Percentiles rank a stretch among this genome's conserved stretches.
Evolutionary conservation across 1,140 invertebrate species (phyloP).

Genomic region (Listronotus oregonensis): DNA sequence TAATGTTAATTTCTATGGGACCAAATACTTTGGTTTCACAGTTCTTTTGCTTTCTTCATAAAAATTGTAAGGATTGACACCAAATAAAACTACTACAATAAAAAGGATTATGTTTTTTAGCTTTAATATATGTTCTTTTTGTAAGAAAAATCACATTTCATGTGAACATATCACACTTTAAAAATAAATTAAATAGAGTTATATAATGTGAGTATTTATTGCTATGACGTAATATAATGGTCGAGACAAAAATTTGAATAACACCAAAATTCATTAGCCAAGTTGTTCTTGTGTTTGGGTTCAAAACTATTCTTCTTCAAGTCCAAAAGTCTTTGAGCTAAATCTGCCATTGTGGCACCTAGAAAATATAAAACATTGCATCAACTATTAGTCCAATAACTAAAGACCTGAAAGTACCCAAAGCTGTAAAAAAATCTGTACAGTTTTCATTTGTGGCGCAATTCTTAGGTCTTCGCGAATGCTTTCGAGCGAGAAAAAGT

Average conservation of each 20-base stretch:
- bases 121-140: constrained; percentile 5
- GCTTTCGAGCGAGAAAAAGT: too few relatives aligned
- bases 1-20: constrained; percentile 19
- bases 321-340: constrained; percentile 68
- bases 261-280: constrained; percentile 91
- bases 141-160: constrained; percentile 35
- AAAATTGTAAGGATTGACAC: constrained; percentile 2
- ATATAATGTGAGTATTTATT: constrained; percentile 32
- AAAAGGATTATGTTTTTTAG: constrained; percentile 1
- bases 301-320: constrained; percentile 72
- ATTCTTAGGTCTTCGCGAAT: too few relatives aligned
- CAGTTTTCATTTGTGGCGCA: too few relatives aligned
- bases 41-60: not conserved
- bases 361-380: constrained; percentile 45
- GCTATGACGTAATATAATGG: constrained; percentile 52
- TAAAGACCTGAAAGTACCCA: too few relatives aligned
- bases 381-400: too few relatives aligned
- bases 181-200: constrained; percentile 32
- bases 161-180: constrained; percentile 45
- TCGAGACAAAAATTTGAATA: constrained; percentile 82
- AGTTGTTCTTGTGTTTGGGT: constrained; percentile 84
- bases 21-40: constrained; percentile 21
- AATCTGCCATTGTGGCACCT: constrained; percentile 78
- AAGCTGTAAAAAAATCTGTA: too few relatives aligned
- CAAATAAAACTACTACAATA: not conserved